phyloP scores from a whole-genome alignment of 1,140 invertebrate species.

The Dendrolimus punctatus region DNA sequence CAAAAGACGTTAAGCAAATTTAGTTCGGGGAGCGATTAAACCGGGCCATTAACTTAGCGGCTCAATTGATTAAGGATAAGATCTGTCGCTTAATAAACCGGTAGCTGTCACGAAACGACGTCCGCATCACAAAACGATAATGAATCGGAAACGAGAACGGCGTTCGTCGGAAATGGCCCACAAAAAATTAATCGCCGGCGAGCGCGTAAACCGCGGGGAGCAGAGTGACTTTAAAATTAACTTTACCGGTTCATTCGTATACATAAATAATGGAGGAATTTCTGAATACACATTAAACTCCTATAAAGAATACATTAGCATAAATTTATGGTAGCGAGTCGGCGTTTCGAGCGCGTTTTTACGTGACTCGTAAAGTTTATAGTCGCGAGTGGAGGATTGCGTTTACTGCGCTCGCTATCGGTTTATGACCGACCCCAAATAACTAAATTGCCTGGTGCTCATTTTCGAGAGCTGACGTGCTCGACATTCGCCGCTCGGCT shows the following conservation, averaged over 20 bases:
- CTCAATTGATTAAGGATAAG: constrained; percentile 5
- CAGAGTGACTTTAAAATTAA: constrained; percentile 67
- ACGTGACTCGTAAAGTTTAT: constrained; percentile 71
- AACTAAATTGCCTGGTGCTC: constrained; percentile 59
- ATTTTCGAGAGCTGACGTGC: constrained; percentile 32
- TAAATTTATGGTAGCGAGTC: constrained; percentile 69
- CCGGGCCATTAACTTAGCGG: neutral
- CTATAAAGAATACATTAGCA: constrained; percentile 72
- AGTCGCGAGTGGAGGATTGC: constrained; percentile 68
- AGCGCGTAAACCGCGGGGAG: constrained; percentile 47
- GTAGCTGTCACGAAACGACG: constrained; percentile 15
- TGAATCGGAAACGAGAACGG: constrained; percentile 38
- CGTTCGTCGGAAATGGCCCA: constrained; percentile 32
- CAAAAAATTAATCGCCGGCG: constrained; percentile 49
- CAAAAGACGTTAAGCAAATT: constrained; percentile 8
- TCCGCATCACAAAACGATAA: constrained; percentile 30
- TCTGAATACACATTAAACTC: constrained; percentile 71
- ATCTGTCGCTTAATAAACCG: constrained; percentile 21
- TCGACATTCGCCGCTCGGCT: constrained; percentile 17
- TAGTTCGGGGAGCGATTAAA: neutral
- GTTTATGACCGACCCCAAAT: constrained; percentile 68
- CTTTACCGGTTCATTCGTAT: constrained; percentile 67
- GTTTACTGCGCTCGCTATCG: constrained; percentile 65
- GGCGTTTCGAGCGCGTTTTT: constrained; percentile 68
- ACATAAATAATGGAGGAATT: constrained; percentile 70